Base-by-base conservation (phyloP, 2,113 vertebrate species). In the Promerops cafer region DNA sequence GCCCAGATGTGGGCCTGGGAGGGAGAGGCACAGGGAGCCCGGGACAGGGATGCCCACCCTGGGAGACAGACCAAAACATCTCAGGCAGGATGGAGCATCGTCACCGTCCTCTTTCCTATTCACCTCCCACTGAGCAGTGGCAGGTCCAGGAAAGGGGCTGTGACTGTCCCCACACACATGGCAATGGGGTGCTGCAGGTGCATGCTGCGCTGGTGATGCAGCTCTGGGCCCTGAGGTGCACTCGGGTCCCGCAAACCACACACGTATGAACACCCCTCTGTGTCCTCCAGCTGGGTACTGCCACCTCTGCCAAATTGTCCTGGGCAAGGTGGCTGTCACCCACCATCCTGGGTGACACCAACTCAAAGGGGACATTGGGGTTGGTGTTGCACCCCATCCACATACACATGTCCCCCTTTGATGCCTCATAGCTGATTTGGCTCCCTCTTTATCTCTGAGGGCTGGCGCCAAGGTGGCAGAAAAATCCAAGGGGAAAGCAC, bases 121-220 rank as follows among this genome's bases (percentile, higher is more conserved):
- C 1, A 0, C 39, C 59, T 16, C 47, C 26, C 35, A 1, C 19
- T 0, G 6, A 57, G 31, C 26, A 1, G 4, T 3, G 45, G 37
- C 60, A 57, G 50, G 47, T 21, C 37, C 50, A 5, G 31, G 27
- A 69, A 47, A 64, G 65, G 28, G 69, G 45, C 50, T 53, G n/a
- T 2, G 7, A 2, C 63, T 30, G 74, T 52, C 56, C 69, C 47
- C 83, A 37, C 21, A 5, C 37, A 6, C 19, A 1, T 0, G 42
- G 56, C 42, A 44, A 1, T 11, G 49, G 61, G 75, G 45, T 21
- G 42, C 71, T 35, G 61, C 63, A 50, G 76, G 57, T 42, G 27
- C 35, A 2, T 2, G 59, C 52, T 22, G 35, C 50, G 4, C 20
- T 1, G 2, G 40, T 60, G 63, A 42, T 4, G 1, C 53, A 30